These are phyloP conservation scores for Hydrolagus affinis DNA, from an alignment of 2,113 vertebrate genomes.

Conservation along the genomic window DNA sequence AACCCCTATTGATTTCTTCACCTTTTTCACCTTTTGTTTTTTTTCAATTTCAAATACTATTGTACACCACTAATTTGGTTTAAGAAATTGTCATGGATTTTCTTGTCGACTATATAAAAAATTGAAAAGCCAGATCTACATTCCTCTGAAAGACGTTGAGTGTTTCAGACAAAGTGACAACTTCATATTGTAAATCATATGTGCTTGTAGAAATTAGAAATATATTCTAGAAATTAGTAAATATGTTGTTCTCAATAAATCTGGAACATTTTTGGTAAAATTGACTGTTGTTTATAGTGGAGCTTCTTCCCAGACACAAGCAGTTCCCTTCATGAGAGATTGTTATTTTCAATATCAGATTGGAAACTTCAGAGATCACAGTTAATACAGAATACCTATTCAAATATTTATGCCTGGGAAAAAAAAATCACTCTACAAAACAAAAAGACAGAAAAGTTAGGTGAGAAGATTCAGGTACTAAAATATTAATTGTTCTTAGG, in stretches of 20 bases:
- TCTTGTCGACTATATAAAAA: too few relatives aligned
- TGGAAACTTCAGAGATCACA: not conserved
- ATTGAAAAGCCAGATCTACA: not conserved
- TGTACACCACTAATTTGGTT: not conserved
- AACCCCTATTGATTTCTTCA: conserved; percentile 24
- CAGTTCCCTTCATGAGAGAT: not conserved
- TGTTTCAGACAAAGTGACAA: not conserved
- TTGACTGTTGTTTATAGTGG: not conserved
- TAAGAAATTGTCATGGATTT: not conserved
- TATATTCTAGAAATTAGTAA: not conserved
- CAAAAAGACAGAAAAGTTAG: not conserved
- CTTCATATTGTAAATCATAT: not conserved
- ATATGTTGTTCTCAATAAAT: not conserved
- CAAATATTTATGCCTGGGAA: conserved; percentile 10
- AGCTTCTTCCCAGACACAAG: not conserved
- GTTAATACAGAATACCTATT: not conserved
- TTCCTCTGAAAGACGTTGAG: not conserved
- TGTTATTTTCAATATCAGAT: not conserved
- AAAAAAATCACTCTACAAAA: not conserved
- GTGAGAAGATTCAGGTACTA: not conserved
- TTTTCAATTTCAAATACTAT: conserved; percentile 7
- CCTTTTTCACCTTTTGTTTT: conserved; percentile 19
- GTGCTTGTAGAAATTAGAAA: too few relatives aligned
- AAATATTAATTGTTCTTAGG: not conserved
- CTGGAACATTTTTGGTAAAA: not conserved